A percentile compares a stretch with the other conserved stretches of the same genome.
Conservation (phyloP, 2,113 vertebrate species). For the Herpailurus yagouaroundi region DNA sequence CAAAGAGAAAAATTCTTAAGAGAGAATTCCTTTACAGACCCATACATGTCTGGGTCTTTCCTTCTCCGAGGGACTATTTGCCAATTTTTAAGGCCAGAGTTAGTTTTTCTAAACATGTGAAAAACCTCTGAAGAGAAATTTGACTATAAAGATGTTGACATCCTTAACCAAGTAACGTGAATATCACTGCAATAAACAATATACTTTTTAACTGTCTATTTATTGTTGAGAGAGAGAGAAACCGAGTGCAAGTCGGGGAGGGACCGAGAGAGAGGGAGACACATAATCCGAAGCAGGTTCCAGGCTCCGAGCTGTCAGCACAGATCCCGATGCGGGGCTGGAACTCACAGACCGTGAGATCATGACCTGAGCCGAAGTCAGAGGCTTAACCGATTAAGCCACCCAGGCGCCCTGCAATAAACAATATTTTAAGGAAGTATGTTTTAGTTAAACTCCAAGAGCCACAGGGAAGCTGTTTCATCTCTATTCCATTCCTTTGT, state of each 20-base stretch:
- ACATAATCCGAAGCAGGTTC: too few species aligned
- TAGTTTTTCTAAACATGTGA: conserved; percentile 22
- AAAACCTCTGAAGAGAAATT: conserved; percentile 8
- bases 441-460: conserved; percentile 76
- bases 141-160: conserved; percentile 47
- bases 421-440: conserved; percentile 76
- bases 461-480: conserved; percentile 71
- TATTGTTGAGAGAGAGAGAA: too few species aligned
- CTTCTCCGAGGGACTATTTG: not conserved
- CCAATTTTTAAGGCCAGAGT: not conserved
- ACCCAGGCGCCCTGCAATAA: conserved; percentile 50
- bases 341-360: too few species aligned
- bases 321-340: too few species aligned
- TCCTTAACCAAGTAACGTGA: conserved; percentile 78
- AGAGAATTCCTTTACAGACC: not conserved
- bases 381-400: too few species aligned
- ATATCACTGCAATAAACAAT: conserved; percentile 71
- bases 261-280: too few species aligned
- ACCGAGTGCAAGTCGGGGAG: too few species aligned
- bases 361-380: too few species aligned
- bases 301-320: too few species aligned
- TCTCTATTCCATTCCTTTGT: conserved; percentile 74
- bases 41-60: not conserved
- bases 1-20: not conserved
- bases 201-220: not conserved